phyloP scores from a whole-genome alignment of 2,888 invertebrate genomes.

The Disparrhopalites patrizii region DNA sequence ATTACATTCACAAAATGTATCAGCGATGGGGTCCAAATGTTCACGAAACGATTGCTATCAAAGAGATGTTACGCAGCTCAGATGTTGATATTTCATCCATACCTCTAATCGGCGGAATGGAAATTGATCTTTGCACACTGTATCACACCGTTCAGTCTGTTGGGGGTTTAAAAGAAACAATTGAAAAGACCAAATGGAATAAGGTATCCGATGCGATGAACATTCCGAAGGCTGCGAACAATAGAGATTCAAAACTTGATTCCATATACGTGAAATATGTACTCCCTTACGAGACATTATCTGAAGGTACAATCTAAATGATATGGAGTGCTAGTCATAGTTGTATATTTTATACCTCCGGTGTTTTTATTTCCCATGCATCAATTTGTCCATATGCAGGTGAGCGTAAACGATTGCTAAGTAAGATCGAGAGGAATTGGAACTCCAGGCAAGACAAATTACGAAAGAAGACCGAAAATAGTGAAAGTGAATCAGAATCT shows the following conservation, averaged over 20 bases:
- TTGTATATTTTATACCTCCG: too few relatives aligned
- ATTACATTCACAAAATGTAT: conserved; percentile 82
- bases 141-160: conserved; percentile 78
- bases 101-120: conserved; percentile 77
- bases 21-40: conserved; percentile 85
- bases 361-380: too few relatives aligned
- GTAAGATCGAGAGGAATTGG: conserved; percentile 73
- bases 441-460: conserved; percentile 58
- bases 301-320: too few relatives aligned
- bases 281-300: conserved; percentile 79
- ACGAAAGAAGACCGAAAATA: conserved; percentile 52
- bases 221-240: conserved; percentile 72
- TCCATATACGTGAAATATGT: conserved; percentile 87
- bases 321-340: too few relatives aligned
- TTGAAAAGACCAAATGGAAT: conserved; percentile 83
- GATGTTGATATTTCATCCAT: conserved; percentile 39
- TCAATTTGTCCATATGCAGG: conserved; percentile 53
- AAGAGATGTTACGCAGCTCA: conserved; percentile 40
- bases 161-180: conserved; percentile 80
- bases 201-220: conserved; percentile 84
- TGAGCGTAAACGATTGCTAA: conserved; percentile 69
- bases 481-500: conserved; percentile 51
- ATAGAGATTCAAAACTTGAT: conserved; percentile 76
- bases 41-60: conserved; percentile 78
- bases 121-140: conserved; percentile 79